phyloP scores from a whole-genome alignment of 2,797 vertebrate genomes.

The Nannoperca australis region DNA sequence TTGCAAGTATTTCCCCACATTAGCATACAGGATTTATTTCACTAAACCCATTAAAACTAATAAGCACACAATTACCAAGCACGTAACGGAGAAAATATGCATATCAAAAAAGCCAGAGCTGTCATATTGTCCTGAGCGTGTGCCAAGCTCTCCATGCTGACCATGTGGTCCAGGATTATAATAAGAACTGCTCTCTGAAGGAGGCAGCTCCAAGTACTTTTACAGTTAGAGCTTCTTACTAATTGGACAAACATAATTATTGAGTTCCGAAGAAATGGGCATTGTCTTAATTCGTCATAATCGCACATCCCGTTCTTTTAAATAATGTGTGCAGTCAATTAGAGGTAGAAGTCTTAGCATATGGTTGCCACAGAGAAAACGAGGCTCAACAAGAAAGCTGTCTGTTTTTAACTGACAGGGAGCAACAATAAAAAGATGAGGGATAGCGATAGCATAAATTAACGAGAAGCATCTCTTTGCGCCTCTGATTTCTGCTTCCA shows the following conservation, averaged over 20 bases:
- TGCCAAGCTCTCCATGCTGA: conserved; percentile 73
- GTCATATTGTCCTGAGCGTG: conserved; percentile 75
- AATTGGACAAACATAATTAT: conserved; percentile 85
- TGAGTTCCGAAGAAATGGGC: conserved; percentile 52
- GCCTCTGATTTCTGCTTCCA: conserved; percentile 60
- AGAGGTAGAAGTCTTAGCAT: conserved; percentile 51
- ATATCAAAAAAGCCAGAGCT: conserved; percentile 76
- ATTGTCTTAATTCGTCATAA: conserved; percentile 73
- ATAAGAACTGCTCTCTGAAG: conserved; percentile 67
- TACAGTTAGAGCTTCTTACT: conserved; percentile 66
- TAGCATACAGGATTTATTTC: conserved; percentile 70
- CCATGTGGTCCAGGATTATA: conserved; percentile 77
- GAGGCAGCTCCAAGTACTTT: conserved; percentile 45
- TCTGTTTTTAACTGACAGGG: conserved; percentile 65
- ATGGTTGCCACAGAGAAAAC: conserved; percentile 14
- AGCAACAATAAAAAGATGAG: conserved; percentile 71
- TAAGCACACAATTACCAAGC: conserved; percentile 81
- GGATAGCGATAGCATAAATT: conserved; percentile 70
- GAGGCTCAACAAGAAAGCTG: conserved; percentile 31
- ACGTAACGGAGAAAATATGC: conserved; percentile 71
- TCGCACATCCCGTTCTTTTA: conserved; percentile 43
- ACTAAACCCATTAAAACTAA: conserved; percentile 79
- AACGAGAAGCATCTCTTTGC: conserved; percentile 60
- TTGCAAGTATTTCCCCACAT: conserved; percentile 50
- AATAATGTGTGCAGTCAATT: conserved; percentile 45